Base-by-base conservation (phyloP, 2,113 vertebrate genomes). In the Xiphorhynchus elegans region DNA sequence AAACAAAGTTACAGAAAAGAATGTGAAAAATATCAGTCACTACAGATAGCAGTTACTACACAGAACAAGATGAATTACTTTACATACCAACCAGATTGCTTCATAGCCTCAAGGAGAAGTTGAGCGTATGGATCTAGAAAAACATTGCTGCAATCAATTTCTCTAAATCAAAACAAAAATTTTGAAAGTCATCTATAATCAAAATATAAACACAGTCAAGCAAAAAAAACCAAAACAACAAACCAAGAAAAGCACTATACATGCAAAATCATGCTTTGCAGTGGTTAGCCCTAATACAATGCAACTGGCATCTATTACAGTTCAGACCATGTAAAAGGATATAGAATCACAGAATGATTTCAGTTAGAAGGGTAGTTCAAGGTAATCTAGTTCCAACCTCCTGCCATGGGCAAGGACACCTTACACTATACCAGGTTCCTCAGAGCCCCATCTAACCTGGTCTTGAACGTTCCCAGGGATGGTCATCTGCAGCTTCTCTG, bases 61-160 rank as follows among this genome's bases (percentile, higher is more conserved):
- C 3, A 87, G 3, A 95, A 70, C 10, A 60, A 39, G 28, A 86
- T 9, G 53, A 80, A 31, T 59, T 25, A 84, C 44, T 90, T 78
- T 87, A 98, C 99, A 44, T 98, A 99, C 99, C 99, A 99, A 78
- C 99, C 99, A 26, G 99, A 99, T 21, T 96, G 98, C 84, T 98
- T 99, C 99, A 99, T 99, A 88, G 99, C 99, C 92, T 98, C 98
- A 87, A 99, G 98, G 4, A 99, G 98, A 76, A 99, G 98, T 97
- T 98, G 99, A 91, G 99, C 99, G 91, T 99, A 99, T 0, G 99
- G 99, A 98, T 98, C 99, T 99, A 96, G 76, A 97, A 97, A 97
- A 94, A 97, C 12, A 97, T 70, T 70, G 81, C 82, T 87, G 93
- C 50, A 91, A 95, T 97, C 84, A 97, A 47, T 87, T 62, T 94